Evolutionary conservation across 2,888 invertebrate genomes (phyloP), one percentile per base, ranked within the genome.

Genomic region (Caenorhabditis imperialis): DNA sequence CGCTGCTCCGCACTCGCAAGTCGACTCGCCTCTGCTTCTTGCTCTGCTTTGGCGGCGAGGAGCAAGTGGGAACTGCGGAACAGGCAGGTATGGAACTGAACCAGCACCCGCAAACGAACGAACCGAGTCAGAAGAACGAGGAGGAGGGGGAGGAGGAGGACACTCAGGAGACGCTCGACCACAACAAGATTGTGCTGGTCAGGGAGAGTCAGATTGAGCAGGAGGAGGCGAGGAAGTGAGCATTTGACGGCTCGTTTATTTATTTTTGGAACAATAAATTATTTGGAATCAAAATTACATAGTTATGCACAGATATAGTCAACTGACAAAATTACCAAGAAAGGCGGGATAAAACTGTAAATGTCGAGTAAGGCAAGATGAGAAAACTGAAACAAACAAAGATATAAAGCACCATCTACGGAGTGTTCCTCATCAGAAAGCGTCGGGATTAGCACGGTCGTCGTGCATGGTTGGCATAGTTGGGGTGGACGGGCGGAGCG

Each of bases 401-500:
- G n/a, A n/a, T n/a, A n/a, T n/a, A n/a, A n/a, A n/a, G n/a, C n/a
- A n/a, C n/a, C n/a, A n/a, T n/a, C n/a, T n/a, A n/a, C n/a, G n/a
- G n/a, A n/a, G n/a, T n/a, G n/a, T n/a, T n/a, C n/a, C n/a, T n/a
- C n/a, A n/a, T n/a, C 27, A 12, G 8, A 48, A 48, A 44, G 10
- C 3, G 18, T 20, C 42, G 37, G 22, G 23, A 54, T 47, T 51
- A 55, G 53, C 58, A 75, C 23, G 62, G 69, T 22, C 65, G 58
- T 20, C 61, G 63, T 12, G 60, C 48, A 25, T 58, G 63, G 51
- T 60, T 60, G 1, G 61, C 71, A 40, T 62, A 73, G 14, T 57
- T 63, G 14, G 80, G 93, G 90, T 93, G 93, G 81, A 94, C 92
- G 6, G 97, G 97, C 27, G 97, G 96, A 62, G 96, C 96, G 91